phyloP scores from a whole-genome alignment of 2,113 vertebrate genomes.

The Prunella himalayana region DNA sequence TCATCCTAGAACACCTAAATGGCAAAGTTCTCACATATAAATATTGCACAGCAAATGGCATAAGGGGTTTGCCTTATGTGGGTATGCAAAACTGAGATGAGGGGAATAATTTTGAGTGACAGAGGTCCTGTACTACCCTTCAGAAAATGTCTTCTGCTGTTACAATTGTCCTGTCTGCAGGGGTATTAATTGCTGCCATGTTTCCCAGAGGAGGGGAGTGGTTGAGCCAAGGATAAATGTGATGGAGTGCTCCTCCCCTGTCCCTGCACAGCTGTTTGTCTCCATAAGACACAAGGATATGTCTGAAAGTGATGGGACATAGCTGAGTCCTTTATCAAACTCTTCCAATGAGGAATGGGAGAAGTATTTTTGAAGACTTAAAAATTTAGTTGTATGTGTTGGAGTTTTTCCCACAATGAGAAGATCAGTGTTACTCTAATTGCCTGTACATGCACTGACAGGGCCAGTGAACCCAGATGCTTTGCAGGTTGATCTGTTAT shows the following conservation, averaged over 20 bases:
- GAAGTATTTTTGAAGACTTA: not conserved
- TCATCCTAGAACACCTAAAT: not conserved
- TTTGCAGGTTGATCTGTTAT: not conserved
- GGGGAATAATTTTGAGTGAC: not conserved
- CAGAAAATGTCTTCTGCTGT: not conserved
- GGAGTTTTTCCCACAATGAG: not conserved
- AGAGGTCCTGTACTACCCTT: not conserved
- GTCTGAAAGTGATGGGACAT: not conserved
- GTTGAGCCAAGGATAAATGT: not conserved
- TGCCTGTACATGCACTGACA: not conserved
- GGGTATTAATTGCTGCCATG: accelerated
- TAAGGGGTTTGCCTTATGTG: not conserved
- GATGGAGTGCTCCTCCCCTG: not conserved
- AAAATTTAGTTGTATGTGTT: not conserved
- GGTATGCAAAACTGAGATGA: not conserved
- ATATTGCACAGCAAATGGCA: not conserved
- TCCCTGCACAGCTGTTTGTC: not conserved
- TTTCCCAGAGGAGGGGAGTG: not conserved
- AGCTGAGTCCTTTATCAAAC: not conserved
- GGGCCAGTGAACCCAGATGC: not conserved
- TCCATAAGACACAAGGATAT: not conserved
- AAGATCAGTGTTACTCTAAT: not conserved
- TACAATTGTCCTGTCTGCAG: not conserved
- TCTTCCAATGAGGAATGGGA: not conserved
- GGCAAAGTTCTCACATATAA: not conserved